These are phyloP conservation scores for Rhabdomys dilectus DNA, from an alignment of 2,113 vertebrate genomes.

Conservation along the genomic window DNA sequence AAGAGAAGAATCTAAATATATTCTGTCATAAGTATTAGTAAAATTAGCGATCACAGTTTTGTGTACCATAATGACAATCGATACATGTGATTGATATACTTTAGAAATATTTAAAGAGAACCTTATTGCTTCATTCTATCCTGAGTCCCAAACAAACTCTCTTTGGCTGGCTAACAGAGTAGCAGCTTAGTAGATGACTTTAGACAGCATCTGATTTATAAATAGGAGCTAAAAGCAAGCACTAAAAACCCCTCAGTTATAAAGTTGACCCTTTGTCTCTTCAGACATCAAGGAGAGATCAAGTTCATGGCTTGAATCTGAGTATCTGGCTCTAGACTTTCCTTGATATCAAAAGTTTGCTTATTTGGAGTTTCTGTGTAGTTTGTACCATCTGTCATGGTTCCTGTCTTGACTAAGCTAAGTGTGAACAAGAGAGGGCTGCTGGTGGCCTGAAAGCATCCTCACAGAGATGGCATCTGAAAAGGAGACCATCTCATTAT, in stretches of 20 bases:
- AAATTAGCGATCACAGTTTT: background rate
- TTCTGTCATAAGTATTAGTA: background rate
- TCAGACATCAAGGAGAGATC: background rate
- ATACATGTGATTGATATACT: background rate
- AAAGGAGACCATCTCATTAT: background rate
- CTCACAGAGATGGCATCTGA: background rate
- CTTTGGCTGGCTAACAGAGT: background rate
- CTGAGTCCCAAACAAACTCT: background rate
- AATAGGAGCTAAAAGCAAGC: background rate
- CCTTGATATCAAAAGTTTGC: background rate
- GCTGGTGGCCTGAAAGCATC: background rate
- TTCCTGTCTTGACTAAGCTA: background rate
- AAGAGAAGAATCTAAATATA: background rate
- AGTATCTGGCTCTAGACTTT: background rate
- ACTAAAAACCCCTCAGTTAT: background rate
- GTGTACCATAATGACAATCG: slow-evolving; percentile 8
- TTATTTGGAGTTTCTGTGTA: background rate
- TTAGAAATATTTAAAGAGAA: background rate
- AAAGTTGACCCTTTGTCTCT: background rate
- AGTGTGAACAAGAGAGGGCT: background rate
- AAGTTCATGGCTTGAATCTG: background rate
- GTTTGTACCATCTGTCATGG: background rate
- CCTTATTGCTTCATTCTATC: background rate
- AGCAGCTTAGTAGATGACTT: background rate
- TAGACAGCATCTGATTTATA: background rate